Percentiles rank a stretch among this genome's conserved stretches.
phyloP scores from a whole-genome alignment of 2,888 invertebrate species.

The Scrobipalpa atriplicella region DNA sequence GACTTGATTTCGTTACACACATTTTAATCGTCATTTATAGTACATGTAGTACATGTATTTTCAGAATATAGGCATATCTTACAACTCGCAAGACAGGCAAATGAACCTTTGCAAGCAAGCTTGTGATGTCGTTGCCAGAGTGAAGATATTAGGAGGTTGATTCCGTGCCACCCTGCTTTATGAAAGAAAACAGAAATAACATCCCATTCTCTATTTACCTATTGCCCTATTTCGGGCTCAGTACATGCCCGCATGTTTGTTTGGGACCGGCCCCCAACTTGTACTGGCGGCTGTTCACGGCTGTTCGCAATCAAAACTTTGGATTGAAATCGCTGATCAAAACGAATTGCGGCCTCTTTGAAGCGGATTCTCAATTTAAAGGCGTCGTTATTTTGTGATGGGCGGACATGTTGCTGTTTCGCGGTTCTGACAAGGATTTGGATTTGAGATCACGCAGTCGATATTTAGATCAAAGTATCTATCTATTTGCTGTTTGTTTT shows the following conservation, averaged over 20 bases:
- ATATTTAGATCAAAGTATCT: background rate
- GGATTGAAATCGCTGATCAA: slow-evolving; percentile 22
- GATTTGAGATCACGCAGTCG: background rate
- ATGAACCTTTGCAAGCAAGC: no score
- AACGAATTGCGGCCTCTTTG: slow-evolving; percentile 20
- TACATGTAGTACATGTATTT: no score
- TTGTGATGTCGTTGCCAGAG: no score
- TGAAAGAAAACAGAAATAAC: background rate
- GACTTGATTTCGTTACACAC: no score
- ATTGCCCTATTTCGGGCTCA: background rate
- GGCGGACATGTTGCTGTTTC: background rate
- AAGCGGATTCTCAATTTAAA: slow-evolving; percentile 17
- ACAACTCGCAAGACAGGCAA: no score
- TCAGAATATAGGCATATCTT: no score
- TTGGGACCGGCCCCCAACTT: slow-evolving; percentile 10
- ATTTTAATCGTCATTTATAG: no score
- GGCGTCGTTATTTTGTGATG: slow-evolving; percentile 14
- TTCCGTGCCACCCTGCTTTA: no score
- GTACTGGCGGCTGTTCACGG: slow-evolving; percentile 3
- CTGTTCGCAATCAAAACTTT: slow-evolving; percentile 21
- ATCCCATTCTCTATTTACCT: background rate
- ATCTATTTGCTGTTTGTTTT: no score
- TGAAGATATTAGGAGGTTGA: no score
- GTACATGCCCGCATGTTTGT: slow-evolving; percentile 14
- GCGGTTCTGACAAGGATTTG: background rate